Evolutionary conservation across 2,797 vertebrate genomes (phyloP).

Genomic region (Pangasius djambal): DNA sequence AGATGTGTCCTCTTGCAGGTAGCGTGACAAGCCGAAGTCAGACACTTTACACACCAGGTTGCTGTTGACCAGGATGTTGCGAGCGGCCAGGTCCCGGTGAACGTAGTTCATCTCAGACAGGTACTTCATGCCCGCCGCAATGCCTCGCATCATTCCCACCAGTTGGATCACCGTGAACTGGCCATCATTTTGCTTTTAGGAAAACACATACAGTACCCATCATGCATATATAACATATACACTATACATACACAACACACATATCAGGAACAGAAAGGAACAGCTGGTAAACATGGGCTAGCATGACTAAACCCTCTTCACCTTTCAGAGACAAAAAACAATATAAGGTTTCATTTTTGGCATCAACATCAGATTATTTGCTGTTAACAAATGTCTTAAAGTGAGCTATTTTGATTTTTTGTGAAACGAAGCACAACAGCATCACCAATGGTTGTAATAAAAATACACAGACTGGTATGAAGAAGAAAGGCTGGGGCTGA

Average conservation of each 20-base stretch:
- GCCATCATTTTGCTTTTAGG: slow-evolving; percentile 92
- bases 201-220: neutral
- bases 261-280: neutral
- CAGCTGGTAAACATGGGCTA: neutral
- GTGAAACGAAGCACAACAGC: neutral
- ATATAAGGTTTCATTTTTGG: neutral
- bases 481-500: neutral
- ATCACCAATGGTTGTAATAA: neutral
- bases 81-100: slow-evolving; percentile 93
- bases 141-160: slow-evolving; percentile 97
- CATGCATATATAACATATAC: neutral
- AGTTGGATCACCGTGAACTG: slow-evolving; percentile 98
- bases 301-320: too few relatives aligned
- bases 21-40: slow-evolving; percentile 95
- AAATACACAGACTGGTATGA: neutral
- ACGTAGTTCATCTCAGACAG: slow-evolving; percentile 98
- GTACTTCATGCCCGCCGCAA: slow-evolving; percentile 97
- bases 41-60: slow-evolving; percentile 99
- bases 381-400: neutral
- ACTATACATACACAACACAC: neutral
- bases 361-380: neutral
- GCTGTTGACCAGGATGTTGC: slow-evolving; percentile 98
- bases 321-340: neutral
- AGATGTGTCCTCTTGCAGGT: slow-evolving; percentile 95
- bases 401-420: neutral